Percentiles rank a stretch among this genome's conserved stretches.
Conservation (phyloP, 2,888 invertebrate genomes). For the Lasioglossum figueresi region DNA sequence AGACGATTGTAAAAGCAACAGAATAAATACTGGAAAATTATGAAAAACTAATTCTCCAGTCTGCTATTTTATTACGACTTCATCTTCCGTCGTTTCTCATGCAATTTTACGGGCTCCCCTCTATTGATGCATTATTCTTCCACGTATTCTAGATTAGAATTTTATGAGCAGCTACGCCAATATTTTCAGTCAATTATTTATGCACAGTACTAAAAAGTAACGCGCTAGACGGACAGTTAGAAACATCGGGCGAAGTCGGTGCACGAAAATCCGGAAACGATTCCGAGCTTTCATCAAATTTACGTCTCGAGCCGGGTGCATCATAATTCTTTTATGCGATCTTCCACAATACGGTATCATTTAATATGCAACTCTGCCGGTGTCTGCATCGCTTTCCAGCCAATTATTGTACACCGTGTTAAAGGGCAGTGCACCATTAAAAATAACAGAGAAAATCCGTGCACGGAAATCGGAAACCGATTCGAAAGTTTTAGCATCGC, state of each 20-base stretch:
- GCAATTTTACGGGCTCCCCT: neutral
- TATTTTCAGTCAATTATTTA: neutral
- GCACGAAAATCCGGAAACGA: neutral
- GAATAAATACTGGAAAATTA: neutral
- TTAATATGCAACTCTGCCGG: neutral
- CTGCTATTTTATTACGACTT: neutral
- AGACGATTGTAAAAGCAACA: neutral
- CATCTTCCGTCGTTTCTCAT: neutral
- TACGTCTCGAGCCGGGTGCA: neutral
- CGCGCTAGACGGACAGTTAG: neutral
- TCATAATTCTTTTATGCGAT: neutral
- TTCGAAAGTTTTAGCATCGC: too few relatives aligned
- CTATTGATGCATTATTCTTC: neutral
- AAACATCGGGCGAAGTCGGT: neutral
- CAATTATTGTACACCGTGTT: too few relatives aligned
- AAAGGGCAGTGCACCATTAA: too few relatives aligned
- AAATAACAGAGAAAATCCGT: too few relatives aligned
- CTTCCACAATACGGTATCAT: neutral
- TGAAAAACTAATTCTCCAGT: neutral
- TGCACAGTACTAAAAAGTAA: neutral
- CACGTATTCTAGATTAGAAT: neutral
- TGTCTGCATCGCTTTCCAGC: neutral
- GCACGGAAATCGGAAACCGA: too few relatives aligned
- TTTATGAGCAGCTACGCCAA: neutral
- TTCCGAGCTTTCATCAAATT: neutral